Conservation (phyloP, 2,888 invertebrate species). For the Zaprionus bogoriensis region DNA sequence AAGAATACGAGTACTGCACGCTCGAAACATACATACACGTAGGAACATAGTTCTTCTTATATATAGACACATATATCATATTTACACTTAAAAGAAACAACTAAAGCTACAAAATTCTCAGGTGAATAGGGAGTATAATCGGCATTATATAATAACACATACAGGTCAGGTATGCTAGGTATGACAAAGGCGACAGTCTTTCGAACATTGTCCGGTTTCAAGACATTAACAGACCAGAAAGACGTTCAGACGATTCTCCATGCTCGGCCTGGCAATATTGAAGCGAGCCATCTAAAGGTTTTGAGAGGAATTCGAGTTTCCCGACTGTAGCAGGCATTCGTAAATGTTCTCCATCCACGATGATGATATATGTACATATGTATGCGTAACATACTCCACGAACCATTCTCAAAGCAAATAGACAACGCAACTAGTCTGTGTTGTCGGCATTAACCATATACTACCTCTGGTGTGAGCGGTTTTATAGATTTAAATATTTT, state of each 20-base stretch:
- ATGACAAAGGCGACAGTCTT: not conserved
- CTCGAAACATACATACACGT: constrained; percentile 29
- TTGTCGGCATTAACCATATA: constrained; percentile 27
- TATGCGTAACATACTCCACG: not conserved
- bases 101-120: constrained; percentile 3
- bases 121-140: not conserved
- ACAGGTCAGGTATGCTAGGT: not conserved
- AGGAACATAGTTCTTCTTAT: constrained; percentile 45
- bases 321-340: not conserved
- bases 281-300: not conserved
- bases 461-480: constrained; percentile 52
- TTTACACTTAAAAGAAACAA: constrained; percentile 3
- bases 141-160: not conserved
- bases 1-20: constrained; percentile 22
- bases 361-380: constrained; percentile 1
- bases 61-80: constrained; percentile 12
- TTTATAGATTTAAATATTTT: constrained; percentile 48
- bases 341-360: constrained; percentile 18
- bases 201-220: constrained; percentile 6
- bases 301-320: not conserved
- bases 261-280: not conserved
- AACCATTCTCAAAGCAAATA: not conserved
- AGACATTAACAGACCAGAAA: not conserved
- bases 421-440: constrained; percentile 27
- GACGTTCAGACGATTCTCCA: not conserved